These are phyloP conservation scores for Eira barbara DNA, from an alignment of 2,113 vertebrate genomes.

Conservation along the genomic window DNA sequence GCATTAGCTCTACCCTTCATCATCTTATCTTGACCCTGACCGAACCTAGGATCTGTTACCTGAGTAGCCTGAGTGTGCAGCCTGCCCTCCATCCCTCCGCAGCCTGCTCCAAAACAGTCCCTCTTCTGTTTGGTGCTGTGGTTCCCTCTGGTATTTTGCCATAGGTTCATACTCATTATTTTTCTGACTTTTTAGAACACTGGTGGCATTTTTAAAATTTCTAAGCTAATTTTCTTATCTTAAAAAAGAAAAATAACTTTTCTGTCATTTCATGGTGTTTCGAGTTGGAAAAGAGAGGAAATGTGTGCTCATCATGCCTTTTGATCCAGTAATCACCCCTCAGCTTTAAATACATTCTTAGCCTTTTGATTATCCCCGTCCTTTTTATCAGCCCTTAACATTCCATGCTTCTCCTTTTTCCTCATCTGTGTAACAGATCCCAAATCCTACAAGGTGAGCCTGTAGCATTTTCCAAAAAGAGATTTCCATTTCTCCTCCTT, in stretches of 20 bases:
- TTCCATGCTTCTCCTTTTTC: background rate
- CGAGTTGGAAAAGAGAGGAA: background rate
- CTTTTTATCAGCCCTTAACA: background rate
- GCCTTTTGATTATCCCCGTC: background rate
- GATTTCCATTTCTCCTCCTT: background rate
- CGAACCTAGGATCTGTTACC: background rate
- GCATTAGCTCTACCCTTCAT: background rate
- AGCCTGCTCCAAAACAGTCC: background rate
- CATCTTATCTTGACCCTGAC: background rate
- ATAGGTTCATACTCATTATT: background rate
- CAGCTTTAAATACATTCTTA: background rate
- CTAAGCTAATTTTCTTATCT: background rate
- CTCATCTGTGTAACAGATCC: background rate
- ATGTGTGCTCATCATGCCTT: background rate
- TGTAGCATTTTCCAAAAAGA: background rate
- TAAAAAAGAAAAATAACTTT: background rate
- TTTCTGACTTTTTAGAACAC: background rate
- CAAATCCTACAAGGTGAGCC: background rate
- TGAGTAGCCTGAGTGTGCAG: background rate
- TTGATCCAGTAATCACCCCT: background rate
- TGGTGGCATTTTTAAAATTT: background rate
- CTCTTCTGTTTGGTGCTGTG: background rate
- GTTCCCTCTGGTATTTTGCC: background rate
- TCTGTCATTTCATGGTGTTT: background rate
- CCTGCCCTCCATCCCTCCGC: background rate